Evolutionary conservation across 2,113 vertebrate genomes (phyloP).

Genomic region (Gymnocephalus cernua): DNA sequence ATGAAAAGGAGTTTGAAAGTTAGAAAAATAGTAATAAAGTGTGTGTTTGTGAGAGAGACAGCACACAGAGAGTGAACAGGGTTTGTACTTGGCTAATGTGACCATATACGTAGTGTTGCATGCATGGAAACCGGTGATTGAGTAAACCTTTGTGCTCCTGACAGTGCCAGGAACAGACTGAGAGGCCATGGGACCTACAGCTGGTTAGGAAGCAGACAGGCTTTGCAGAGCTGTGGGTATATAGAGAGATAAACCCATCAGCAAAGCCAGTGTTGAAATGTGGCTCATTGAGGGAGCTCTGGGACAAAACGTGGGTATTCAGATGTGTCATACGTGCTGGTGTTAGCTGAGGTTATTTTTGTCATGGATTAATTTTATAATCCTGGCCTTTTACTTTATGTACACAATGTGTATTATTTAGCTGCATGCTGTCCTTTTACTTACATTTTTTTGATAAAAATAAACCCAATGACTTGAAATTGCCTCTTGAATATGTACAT

Average conservation of each 20-base stretch:
- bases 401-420: neutral
- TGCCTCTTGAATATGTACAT: neutral
- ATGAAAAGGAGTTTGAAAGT: too few species aligned
- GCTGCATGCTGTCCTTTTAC: neutral
- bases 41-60: conserved; percentile 4
- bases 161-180: conserved; percentile 50
- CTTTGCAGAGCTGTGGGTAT: conserved; percentile 53
- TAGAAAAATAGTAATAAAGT: conserved; percentile 10
- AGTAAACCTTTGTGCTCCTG: conserved; percentile 61
- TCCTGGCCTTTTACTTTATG: neutral
- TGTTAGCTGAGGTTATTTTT: conserved; percentile 26
- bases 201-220: conserved; percentile 69
- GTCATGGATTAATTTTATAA: conserved; percentile 5
- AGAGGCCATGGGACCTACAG: conserved; percentile 57
- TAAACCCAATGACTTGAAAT: neutral
- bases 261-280: conserved; percentile 52
- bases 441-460: neutral
- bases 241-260: conserved; percentile 66
- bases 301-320: conserved; percentile 43
- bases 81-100: conserved; percentile 48
- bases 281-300: conserved; percentile 28
- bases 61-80: conserved; percentile 1
- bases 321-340: conserved; percentile 19
- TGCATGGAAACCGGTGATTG: conserved; percentile 44
- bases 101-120: conserved; percentile 48